phyloP scores from a whole-genome alignment of 2,113 vertebrate species.

The Ailurus styani region DNA sequence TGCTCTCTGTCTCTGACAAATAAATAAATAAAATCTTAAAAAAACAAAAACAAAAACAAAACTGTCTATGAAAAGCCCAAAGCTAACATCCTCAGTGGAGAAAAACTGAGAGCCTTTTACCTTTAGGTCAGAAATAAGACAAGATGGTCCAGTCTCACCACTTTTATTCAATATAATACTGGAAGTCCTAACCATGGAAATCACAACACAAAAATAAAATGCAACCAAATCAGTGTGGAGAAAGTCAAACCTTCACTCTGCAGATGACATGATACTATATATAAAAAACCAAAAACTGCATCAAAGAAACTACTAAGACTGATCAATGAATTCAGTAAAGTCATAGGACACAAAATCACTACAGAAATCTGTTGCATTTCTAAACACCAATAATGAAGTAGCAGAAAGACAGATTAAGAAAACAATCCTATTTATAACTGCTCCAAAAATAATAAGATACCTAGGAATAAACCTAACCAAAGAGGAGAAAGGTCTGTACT shows the following conservation, averaged over 20 bases:
- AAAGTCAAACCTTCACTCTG: not conserved
- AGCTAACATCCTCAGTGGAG: not conserved
- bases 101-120: not conserved
- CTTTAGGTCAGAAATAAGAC: not conserved
- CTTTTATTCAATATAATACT: not conserved
- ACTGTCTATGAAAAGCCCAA: not conserved
- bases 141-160: not conserved
- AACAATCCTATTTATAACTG: not conserved
- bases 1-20: no score
- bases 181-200: not conserved
- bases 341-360: not conserved
- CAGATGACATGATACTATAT: not conserved
- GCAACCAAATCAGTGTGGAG: not conserved
- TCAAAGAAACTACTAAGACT: not conserved
- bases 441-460: not conserved
- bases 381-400: not conserved
- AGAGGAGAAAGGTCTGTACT: not conserved
- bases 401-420: not conserved
- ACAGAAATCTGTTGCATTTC: not conserved
- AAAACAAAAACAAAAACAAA: no score
- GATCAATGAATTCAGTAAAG: not conserved
- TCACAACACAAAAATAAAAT: not conserved
- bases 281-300: not conserved
- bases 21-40: no score
- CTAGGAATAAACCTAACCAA: not conserved